A percentile compares a stretch with the other conserved stretches of the same genome.
phyloP scores from a whole-genome alignment of 2,888 invertebrate species.

The Allolobophora icterica region DNA sequence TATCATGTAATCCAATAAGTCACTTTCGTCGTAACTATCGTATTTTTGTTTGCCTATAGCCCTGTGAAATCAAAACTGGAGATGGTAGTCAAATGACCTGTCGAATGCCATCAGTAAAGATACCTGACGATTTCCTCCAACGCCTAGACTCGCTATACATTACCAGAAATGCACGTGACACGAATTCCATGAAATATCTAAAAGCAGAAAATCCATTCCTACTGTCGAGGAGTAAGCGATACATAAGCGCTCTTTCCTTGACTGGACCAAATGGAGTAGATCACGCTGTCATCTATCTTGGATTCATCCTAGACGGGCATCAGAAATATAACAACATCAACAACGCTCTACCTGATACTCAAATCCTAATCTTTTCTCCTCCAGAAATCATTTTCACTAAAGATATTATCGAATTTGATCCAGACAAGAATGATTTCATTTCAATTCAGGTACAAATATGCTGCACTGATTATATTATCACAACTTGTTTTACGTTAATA shows the following conservation, averaged over 20 bases:
- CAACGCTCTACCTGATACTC: background rate
- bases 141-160: background rate
- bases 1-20: too few relatives aligned
- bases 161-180: background rate
- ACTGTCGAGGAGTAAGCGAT: background rate
- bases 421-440: background rate
- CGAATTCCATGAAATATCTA: background rate
- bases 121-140: background rate
- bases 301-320: conserved; percentile 1
- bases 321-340: background rate
- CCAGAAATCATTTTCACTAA: background rate
- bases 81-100: background rate
- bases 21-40: too few relatives aligned
- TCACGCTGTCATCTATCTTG: background rate
- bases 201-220: background rate
- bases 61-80: background rate
- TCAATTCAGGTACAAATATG: background rate
- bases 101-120: background rate
- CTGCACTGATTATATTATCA: too few relatives aligned
- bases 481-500: too few relatives aligned
- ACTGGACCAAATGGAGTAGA: background rate
- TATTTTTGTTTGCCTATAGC: background rate
- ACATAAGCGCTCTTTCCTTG: background rate
- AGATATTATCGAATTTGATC: background rate
- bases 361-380: background rate